These are phyloP conservation scores for Chlorops oryzae DNA, from an alignment of 1,140 invertebrate species.

Conservation along the genomic window DNA sequence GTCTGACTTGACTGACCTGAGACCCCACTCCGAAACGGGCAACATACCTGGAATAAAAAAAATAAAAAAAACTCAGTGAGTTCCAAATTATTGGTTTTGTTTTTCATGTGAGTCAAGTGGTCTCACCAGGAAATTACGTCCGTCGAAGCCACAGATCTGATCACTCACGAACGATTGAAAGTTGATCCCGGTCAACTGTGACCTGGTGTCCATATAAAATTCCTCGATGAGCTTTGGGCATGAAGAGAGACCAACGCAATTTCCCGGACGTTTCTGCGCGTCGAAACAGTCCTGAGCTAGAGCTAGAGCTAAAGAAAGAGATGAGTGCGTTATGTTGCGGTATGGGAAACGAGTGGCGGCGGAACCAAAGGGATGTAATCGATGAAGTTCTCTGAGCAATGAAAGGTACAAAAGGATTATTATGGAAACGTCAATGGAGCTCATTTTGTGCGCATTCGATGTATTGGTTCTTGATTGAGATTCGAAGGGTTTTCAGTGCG, in stretches of 20 bases:
- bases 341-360: neutral
- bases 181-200: constrained; percentile 21
- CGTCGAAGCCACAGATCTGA: constrained; percentile 53
- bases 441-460: no score
- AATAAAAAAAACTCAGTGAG: no score
- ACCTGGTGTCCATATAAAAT: constrained; percentile 33
- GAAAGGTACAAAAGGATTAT: no score
- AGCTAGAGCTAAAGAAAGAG: constrained; percentile 7
- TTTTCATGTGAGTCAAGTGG: no score
- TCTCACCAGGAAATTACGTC: constrained; percentile 47
- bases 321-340: neutral
- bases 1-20: no score
- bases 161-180: constrained; percentile 48
- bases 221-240: constrained; percentile 49
- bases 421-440: no score
- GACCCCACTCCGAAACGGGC: no score
- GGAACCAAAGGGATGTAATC: neutral
- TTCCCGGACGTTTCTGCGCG: constrained; percentile 40
- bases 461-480: no score
- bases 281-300: constrained; percentile 43
- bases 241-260: constrained; percentile 48
- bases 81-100: no score
- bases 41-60: no score
- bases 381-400: no score
- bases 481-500: no score